phyloP scores from a whole-genome alignment of 2,888 invertebrate genomes.

The Uropetala carovei region DNA sequence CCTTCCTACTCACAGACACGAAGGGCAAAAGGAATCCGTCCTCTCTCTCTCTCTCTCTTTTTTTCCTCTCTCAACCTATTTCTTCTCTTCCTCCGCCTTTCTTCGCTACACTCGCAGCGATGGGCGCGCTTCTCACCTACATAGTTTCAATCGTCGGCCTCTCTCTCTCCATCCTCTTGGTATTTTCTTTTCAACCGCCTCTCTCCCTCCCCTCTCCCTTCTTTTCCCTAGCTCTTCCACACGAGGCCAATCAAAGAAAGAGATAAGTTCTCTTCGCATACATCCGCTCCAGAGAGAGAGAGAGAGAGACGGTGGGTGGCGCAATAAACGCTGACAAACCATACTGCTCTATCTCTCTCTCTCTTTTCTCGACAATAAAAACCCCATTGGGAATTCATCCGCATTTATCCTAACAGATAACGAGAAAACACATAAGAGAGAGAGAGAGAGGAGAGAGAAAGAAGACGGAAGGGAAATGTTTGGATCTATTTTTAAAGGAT shows the following conservation, averaged over 20 bases:
- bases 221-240: background rate
- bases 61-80: background rate
- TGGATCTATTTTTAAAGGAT: slow-evolving; percentile 7
- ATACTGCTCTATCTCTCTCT: background rate
- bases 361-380: background rate
- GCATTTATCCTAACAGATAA: background rate
- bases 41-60: background rate
- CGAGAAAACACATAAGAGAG: background rate
- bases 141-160: too few relatives aligned
- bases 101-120: background rate
- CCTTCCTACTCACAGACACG: background rate
- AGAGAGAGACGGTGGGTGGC: background rate
- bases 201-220: background rate
- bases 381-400: slow-evolving; percentile 1
- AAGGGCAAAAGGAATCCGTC: background rate
- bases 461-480: slow-evolving; percentile 9
- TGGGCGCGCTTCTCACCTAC: too few relatives aligned
- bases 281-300: background rate
- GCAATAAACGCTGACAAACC: background rate
- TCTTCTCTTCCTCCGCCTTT: background rate
- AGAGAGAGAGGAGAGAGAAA: background rate
- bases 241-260: background rate
- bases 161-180: background rate
- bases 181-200: background rate
- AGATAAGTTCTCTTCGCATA: background rate